Conservation (phyloP, 2,888 invertebrate species). For the Volucella inflata region DNA sequence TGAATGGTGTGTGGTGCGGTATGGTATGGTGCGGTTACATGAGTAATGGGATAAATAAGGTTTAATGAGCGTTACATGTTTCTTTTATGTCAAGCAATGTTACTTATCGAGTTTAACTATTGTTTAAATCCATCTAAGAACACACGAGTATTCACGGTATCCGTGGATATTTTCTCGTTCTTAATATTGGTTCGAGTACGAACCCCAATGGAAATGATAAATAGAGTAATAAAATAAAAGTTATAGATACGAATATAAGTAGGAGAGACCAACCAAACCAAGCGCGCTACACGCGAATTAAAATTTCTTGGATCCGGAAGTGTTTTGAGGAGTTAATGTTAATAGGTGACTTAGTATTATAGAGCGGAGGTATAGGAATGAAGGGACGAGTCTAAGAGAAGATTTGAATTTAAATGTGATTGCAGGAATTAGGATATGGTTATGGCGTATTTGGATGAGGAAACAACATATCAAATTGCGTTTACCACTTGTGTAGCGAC, state of each 20-base stretch:
- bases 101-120: slow-evolving; percentile 5
- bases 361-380: slow-evolving; percentile 59
- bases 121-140: neutral
- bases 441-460: slow-evolving; percentile 8
- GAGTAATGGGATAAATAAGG: slow-evolving; percentile 15
- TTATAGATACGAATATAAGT: slow-evolving; percentile 1
- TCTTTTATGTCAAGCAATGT: slow-evolving; percentile 12
- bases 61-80: slow-evolving; percentile 27
- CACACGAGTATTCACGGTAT: neutral
- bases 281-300: slow-evolving; percentile 72
- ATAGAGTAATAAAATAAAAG: slow-evolving; percentile 5
- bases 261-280: slow-evolving; percentile 57
- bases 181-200: neutral
- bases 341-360: slow-evolving; percentile 45
- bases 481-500: slow-evolving; percentile 80
- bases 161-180: too few relatives aligned
- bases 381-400: slow-evolving; percentile 31
- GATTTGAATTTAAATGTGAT: slow-evolving; percentile 25
- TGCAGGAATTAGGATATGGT: slow-evolving; percentile 8
- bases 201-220: neutral
- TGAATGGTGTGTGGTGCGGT: too few relatives aligned
- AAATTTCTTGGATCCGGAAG: slow-evolving; percentile 49
- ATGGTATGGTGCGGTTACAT: neutral
- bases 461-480: slow-evolving; percentile 73
- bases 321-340: slow-evolving; percentile 47